A percentile compares a stretch with the other conserved stretches of the same genome.
phyloP scores from a whole-genome alignment of 2,888 invertebrate species.

The Parascotia fuliginaria region DNA sequence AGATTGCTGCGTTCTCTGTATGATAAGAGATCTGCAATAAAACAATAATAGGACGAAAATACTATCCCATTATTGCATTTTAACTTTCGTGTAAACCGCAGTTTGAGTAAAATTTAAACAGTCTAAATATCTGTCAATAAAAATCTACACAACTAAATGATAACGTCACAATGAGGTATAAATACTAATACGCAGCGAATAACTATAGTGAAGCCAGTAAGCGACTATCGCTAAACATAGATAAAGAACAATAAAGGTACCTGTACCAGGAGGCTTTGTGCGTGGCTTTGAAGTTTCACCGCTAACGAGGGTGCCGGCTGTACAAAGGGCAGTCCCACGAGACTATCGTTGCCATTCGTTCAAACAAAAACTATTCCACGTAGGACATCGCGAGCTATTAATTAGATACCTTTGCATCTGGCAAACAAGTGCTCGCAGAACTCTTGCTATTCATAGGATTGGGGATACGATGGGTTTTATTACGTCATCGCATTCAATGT shows the following conservation, averaged over 20 bases:
- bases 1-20: too few species aligned
- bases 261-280: constrained; percentile 36
- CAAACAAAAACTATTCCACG: constrained; percentile 47
- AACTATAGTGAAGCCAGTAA: constrained; percentile 23
- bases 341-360: constrained; percentile 51
- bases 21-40: too few species aligned
- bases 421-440: background rate
- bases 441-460: background rate
- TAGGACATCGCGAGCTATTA: constrained; percentile 35
- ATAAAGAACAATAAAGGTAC: constrained; percentile 52
- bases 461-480: background rate
- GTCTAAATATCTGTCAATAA: background rate
- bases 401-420: constrained; percentile 35
- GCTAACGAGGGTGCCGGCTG: constrained; percentile 58
- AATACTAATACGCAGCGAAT: constrained; percentile 28
- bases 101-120: too few species aligned
- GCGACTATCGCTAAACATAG: constrained; percentile 40
- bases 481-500: too few species aligned
- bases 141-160: constrained; percentile 18
- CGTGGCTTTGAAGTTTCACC: constrained; percentile 58
- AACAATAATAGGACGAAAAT: too few species aligned
- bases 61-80: too few species aligned
- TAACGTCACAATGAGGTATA: constrained; percentile 23
- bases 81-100: too few species aligned
- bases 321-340: constrained; percentile 55